Conservation (phyloP, 1,140 invertebrate genomes). For the Nilaparvata lugens region DNA sequence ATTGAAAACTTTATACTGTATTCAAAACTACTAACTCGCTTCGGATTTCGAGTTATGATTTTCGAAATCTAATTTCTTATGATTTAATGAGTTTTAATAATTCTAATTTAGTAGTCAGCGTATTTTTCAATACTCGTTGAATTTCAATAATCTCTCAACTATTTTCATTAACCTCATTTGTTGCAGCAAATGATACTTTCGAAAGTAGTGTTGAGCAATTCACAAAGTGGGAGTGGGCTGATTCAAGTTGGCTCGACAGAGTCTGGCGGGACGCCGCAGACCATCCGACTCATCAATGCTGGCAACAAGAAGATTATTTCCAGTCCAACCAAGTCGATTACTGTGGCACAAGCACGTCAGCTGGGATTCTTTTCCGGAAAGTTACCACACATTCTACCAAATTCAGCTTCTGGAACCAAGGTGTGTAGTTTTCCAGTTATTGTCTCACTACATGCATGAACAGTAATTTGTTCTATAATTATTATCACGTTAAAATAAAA, state of each 20-base stretch:
- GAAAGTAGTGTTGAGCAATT: conserved; percentile 8
- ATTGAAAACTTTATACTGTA: too few species aligned
- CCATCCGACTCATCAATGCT: conserved; percentile 21
- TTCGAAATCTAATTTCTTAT: too few species aligned
- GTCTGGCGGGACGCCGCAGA: conserved; percentile 25
- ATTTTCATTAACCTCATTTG: conserved; percentile 5
- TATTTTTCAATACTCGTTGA: conserved; percentile 2
- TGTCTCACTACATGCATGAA: too few species aligned
- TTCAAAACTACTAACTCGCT: too few species aligned
- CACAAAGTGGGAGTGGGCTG: conserved; percentile 29
- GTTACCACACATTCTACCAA: conserved; percentile 43
- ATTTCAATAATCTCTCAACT: too few species aligned
- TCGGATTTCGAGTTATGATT: too few species aligned
- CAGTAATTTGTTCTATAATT: too few species aligned
- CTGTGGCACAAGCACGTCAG: conserved; percentile 55
- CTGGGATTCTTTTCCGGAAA: conserved; percentile 49
- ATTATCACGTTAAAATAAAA: too few species aligned
- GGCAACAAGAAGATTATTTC: conserved; percentile 28
- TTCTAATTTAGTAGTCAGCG: background rate
- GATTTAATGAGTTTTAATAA: too few species aligned
- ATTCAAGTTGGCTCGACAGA: conserved; percentile 26
- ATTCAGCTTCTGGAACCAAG: background rate
- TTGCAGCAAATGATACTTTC: conserved; percentile 2
- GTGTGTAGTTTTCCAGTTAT: too few species aligned
- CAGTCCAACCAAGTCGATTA: conserved; percentile 56